phyloP scores from a whole-genome alignment of 2,797 vertebrate genomes.

The Notoglanidium macrostoma region DNA sequence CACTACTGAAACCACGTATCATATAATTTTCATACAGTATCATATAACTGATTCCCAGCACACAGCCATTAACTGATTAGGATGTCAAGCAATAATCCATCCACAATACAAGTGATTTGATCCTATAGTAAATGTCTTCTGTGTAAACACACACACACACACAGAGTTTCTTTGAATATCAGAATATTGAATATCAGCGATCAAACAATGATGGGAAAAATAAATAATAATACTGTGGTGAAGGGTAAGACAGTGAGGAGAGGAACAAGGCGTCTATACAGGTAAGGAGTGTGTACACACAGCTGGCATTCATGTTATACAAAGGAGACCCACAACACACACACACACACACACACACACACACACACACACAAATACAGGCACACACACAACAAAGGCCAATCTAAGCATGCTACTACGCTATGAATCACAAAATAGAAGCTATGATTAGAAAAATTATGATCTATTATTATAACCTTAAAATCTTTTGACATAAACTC shows the following conservation, averaged over 20 bases:
- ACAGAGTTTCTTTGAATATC: not conserved
- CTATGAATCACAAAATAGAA: not conserved
- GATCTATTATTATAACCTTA: not conserved
- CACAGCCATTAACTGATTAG: not conserved
- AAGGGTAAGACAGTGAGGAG: not conserved
- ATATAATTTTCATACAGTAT: not conserved
- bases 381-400: not conserved
- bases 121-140: conserved; percentile 4
- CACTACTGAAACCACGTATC: too few species aligned
- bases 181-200: not conserved
- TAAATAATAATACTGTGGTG: conserved; percentile 3
- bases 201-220: not conserved
- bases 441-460: not conserved
- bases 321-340: not conserved
- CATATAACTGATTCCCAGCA: not conserved
- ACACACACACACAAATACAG: not conserved
- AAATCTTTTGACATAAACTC: not conserved
- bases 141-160: conserved; percentile 13
- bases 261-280: not conserved
- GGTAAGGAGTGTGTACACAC: conserved; percentile 19
- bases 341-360: not conserved
- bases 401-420: not conserved
- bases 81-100: not conserved
- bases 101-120: not conserved
- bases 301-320: conserved; percentile 2